Base-by-base conservation (phyloP, 2,888 invertebrate genomes). In the Abrostola tripartita region DNA sequence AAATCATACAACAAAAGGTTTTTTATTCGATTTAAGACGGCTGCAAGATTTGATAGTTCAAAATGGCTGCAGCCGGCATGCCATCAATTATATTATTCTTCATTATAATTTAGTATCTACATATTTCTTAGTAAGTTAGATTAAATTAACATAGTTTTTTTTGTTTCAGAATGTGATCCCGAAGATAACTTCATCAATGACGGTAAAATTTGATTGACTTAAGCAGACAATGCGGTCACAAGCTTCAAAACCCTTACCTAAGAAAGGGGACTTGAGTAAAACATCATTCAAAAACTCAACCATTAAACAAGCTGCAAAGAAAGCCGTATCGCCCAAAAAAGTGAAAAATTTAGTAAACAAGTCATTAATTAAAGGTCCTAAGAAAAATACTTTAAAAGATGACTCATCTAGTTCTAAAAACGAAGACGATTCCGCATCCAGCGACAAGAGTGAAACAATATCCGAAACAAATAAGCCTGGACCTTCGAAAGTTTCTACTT, bases 141-240 rank as follows among this genome's bases (percentile, higher is more conserved):
- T 56, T 59, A 47, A 59, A 53, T 61, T 58, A 14, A 4, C 10
- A 35, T 12, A 41, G 52, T 63, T 78, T 63, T 83, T 81, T 78
- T 94, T 94, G 92, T 94, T 94, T 65, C 93, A 94, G 94, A 83
- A 93, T 92, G 91, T 92, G 86, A 93, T 82, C 83, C 61, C 66
- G 79, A 79, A 71, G 82, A 76, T 86, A 86, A 78, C 81, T 79
- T 80, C 86, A 85, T 92, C 92, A 87, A 94, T 92, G 92, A 86
- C 85, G 81, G 82, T 85, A 88, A 86, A 76, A 81, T 84, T 86
- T 78, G 86, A 80, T 84, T 88, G 87, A 92, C 87, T 85, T 85
- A 78, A 85, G 83, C 86, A 81, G 88, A 93, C 89, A 92, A 94
- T 94, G 94, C 92, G 94, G 91, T 93, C 94, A 84, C 94, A 93